These are phyloP conservation scores for Aeoliscus strigatus DNA, from an alignment of 2,797 vertebrate species.

Conservation along the genomic window DNA sequence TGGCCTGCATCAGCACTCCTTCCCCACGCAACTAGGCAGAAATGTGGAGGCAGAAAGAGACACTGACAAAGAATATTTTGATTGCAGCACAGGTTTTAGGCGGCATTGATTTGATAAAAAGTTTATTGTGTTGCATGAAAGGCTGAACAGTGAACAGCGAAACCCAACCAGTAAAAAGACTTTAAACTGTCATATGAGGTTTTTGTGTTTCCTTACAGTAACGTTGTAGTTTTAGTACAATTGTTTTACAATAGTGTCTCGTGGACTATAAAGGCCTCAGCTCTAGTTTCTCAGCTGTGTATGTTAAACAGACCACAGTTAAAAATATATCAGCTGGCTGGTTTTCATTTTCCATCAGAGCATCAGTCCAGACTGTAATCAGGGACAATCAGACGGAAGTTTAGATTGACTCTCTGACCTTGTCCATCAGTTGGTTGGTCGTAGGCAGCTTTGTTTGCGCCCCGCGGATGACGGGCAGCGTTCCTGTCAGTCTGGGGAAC, in stretches of 20 bases:
- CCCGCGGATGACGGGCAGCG: slow-evolving; percentile 17
- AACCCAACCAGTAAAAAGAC: too few species aligned
- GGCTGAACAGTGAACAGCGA: too few species aligned
- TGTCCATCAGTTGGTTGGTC: too few species aligned
- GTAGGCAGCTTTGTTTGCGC: too few species aligned
- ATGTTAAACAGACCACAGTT: background rate
- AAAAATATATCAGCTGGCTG: background rate
- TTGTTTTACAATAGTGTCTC: too few species aligned
- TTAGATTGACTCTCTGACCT: too few species aligned
- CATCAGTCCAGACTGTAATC: background rate
- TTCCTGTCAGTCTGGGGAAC: slow-evolving; percentile 43
- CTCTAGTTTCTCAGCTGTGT: too few species aligned
- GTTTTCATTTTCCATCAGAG: background rate
- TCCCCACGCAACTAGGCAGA: slow-evolving; percentile 12
- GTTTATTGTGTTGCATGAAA: background rate
- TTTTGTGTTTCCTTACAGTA: too few species aligned
- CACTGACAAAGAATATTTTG: background rate
- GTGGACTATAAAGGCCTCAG: too few species aligned
- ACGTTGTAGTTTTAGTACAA: too few species aligned
- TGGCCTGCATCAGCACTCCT: slow-evolving; percentile 52
- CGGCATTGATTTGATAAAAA: background rate
- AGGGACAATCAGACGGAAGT: too few species aligned
- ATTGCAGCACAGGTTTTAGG: slow-evolving; percentile 1
- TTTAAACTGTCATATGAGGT: too few species aligned
- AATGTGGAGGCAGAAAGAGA: slow-evolving; percentile 1